These are phyloP conservation scores for Nycticorax nycticorax DNA, from an alignment of 2,113 vertebrate species.

Conservation along the genomic window DNA sequence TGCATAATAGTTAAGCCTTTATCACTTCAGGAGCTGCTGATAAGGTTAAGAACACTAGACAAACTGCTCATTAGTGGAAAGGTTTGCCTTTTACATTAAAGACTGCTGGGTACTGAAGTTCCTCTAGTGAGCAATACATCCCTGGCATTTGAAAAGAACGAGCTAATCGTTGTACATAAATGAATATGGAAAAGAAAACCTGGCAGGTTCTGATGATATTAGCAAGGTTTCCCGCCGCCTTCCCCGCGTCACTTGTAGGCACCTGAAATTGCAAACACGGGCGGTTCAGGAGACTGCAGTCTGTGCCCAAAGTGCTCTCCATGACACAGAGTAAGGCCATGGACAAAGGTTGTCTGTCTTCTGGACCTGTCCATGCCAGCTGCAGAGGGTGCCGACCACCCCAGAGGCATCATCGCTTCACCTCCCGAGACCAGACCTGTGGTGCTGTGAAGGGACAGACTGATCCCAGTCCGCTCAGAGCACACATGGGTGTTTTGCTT, in stretches of 20 bases:
- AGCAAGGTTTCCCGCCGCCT: conserved; percentile 26
- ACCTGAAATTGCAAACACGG: background rate
- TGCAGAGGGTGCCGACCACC: background rate
- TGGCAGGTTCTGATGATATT: conserved; percentile 56
- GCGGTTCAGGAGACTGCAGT: background rate
- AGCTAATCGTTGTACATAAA: conserved; percentile 75
- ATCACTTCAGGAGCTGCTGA: conserved; percentile 84
- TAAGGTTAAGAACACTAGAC: conserved; percentile 88
- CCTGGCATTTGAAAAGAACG: conserved; percentile 79
- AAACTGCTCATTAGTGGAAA: conserved; percentile 87
- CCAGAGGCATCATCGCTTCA: background rate
- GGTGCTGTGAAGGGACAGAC: fast-evolving
- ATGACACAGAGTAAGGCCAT: background rate
- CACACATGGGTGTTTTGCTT: background rate
- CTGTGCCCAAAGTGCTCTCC: background rate
- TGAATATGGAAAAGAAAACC: conserved; percentile 72
- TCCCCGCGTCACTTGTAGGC: background rate
- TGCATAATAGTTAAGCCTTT: conserved; percentile 85
- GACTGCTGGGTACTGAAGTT: conserved; percentile 81
- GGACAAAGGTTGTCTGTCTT: background rate
- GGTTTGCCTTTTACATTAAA: conserved; percentile 85
- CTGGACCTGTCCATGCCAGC: background rate
- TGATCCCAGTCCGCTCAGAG: background rate
- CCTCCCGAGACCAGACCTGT: fast-evolving
- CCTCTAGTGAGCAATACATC: conserved; percentile 79